A percentile compares a stretch with the other conserved stretches of the same genome.
Evolutionary conservation across 2,797 vertebrate species (phyloP).

Genomic region (Acomys russatus): DNA sequence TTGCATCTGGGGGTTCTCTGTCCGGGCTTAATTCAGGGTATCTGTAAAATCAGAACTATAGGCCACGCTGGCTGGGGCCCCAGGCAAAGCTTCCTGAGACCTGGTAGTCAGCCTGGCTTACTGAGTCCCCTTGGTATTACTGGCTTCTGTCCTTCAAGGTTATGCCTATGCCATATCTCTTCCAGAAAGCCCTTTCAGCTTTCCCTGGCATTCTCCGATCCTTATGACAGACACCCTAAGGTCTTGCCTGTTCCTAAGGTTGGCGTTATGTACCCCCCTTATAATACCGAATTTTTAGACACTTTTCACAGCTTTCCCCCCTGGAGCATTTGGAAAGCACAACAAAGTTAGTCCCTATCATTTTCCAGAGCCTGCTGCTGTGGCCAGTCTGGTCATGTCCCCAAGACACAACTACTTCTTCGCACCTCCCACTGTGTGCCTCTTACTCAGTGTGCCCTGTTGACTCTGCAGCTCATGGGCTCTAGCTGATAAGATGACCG

Average conservation of each 20-base stretch:
- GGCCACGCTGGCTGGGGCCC: not conserved
- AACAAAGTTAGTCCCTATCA: not conserved
- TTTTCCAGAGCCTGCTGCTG: not conserved
- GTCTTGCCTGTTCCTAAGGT: not conserved
- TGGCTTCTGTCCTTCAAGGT: not conserved
- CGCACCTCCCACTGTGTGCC: accelerated
- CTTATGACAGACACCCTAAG: not conserved
- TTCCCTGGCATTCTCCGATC: not conserved
- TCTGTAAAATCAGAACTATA: not conserved
- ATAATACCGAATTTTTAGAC: not conserved
- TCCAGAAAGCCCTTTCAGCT: not conserved
- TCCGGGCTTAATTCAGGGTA: not conserved
- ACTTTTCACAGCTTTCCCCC: not conserved
- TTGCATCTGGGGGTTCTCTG: not conserved
- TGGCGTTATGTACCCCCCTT: not conserved
- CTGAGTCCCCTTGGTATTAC: not conserved
- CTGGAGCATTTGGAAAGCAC: not conserved
- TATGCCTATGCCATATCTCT: not conserved
- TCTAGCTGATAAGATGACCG: not conserved
- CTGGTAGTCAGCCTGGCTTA: not conserved
- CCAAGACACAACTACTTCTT: not conserved
- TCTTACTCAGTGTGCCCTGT: not conserved
- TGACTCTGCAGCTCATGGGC: not conserved
- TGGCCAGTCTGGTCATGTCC: not conserved
- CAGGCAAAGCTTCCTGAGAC: not conserved